phyloP scores from a whole-genome alignment of 2,888 invertebrate genomes.

The Nemapogon koenigi region DNA sequence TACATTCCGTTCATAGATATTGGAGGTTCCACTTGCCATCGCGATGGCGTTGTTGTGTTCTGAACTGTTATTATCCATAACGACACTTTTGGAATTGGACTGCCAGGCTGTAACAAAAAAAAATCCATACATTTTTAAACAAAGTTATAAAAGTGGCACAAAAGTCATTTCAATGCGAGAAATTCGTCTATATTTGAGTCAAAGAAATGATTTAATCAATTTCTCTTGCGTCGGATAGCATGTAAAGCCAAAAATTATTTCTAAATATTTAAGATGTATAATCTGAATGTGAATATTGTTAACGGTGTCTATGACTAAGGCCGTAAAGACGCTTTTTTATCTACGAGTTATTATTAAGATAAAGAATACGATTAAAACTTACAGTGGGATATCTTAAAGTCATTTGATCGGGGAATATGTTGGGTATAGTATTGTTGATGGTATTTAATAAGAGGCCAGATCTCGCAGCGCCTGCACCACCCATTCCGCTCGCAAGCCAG shows the following conservation, averaged over 20 bases:
- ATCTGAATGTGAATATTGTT: no score
- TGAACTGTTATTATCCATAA: constrained; percentile 82
- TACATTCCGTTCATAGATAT: constrained; percentile 80
- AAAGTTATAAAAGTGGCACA: neutral
- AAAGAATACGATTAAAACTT: constrained; percentile 24
- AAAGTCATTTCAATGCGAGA: neutral
- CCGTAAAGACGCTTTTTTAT: no score
- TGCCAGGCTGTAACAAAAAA: constrained; percentile 83
- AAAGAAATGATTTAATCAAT: no score
- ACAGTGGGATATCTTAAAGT: constrained; percentile 86
- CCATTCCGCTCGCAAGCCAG: constrained; percentile 76
- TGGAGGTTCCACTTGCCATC: constrained; percentile 76
- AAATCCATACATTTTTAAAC: neutral
- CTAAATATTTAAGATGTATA: no score
- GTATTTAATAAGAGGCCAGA: constrained; percentile 51
- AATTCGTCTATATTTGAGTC: neutral
- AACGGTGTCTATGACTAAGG: no score
- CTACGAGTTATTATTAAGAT: neutral
- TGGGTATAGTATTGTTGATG: constrained; percentile 52
- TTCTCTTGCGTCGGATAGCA: no score
- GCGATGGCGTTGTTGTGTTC: constrained; percentile 68
- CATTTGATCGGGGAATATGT: constrained; percentile 79
- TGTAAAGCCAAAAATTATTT: no score
- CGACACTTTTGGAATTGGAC: constrained; percentile 83
- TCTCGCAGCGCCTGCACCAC: constrained; percentile 66